Evolutionary conservation across 1,140 invertebrate species (phyloP), one percentile per base, ranked within the genome.

Genomic region (Bombus pascuorum): DNA sequence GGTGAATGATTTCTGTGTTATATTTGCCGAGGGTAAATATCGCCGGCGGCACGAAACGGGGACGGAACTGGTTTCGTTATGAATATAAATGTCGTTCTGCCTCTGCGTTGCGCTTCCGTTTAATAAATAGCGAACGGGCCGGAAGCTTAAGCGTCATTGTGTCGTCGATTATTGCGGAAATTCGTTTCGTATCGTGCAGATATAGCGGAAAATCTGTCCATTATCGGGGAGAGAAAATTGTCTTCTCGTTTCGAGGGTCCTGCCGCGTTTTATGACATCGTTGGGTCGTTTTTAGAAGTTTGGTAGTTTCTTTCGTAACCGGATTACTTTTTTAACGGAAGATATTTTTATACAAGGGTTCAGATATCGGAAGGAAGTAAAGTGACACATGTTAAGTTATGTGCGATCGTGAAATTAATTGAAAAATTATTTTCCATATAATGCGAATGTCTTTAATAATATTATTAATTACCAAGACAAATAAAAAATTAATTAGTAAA

Each of bases 1-100:
- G 81, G 70, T 86, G 87, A 89, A 89, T 81, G 87, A 89, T 91
- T 90, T 90, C 53, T 71, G 70, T 84, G 87, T 91, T 74, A 89
- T 91, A 88, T 91, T 91, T 91, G 83, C 78, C 77, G 78, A 57
- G 80, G 78, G 88, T 86, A 91, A 91, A 91, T 91, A 91, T 91
- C 87, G 87, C 78, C 81, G 86, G 75, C 86, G 85, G 83, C 75
- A 39, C 42, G 65, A 57, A 81, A 88, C 84, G 32, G 72, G 77
- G 59, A 44, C 47, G 66, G 39, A 57, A 32, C 76, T 76, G 70
- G 75, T 86, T 91, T 88, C 85, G 80, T 91, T 89, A 91, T 91
- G 85, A 91, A 91, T 91, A 91, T 91, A 90, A 91, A 91, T 90
- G 82, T 87, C 88, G 86, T 68, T 75, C 18, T 44, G 65, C 53